A percentile compares a stretch with the other conserved stretches of the same genome.
These are phyloP conservation scores for Oreochromis mossambicus DNA, from an alignment of 2,797 vertebrate species.

Conservation along the genomic window DNA sequence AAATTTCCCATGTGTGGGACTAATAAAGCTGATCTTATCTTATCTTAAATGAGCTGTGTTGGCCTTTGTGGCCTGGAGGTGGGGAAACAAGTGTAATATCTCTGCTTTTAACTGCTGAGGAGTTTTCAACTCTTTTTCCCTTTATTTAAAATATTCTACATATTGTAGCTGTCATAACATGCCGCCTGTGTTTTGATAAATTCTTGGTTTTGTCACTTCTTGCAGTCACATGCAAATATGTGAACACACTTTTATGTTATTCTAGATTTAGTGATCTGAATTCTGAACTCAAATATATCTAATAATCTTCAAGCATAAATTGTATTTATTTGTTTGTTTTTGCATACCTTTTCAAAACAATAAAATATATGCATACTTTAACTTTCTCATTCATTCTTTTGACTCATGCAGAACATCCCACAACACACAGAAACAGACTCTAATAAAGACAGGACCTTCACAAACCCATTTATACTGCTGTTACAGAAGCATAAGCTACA, in stretches of 20 bases:
- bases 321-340: not conserved
- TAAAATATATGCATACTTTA: not conserved
- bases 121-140: rapidly evolving
- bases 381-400: not conserved
- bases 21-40: not conserved
- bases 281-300: not conserved
- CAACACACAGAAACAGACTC: not conserved
- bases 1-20: not conserved
- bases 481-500: not conserved
- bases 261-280: not conserved
- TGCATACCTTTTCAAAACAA: not conserved
- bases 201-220: not conserved
- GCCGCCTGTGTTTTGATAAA: not conserved
- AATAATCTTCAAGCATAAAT: not conserved
- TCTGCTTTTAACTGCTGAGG: not conserved
- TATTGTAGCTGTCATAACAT: not conserved
- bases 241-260: not conserved
- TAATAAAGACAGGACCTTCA: not conserved
- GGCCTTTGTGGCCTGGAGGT: not conserved
- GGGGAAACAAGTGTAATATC: not conserved
- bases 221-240: not conserved
- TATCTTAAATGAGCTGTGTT: not conserved
- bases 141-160: not conserved
- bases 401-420: not conserved
- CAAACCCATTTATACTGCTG: not conserved